A percentile compares a stretch with the other conserved stretches of the same genome.
Evolutionary conservation across 2,797 vertebrate species (phyloP).

Genomic region (Psittacula echo): DNA sequence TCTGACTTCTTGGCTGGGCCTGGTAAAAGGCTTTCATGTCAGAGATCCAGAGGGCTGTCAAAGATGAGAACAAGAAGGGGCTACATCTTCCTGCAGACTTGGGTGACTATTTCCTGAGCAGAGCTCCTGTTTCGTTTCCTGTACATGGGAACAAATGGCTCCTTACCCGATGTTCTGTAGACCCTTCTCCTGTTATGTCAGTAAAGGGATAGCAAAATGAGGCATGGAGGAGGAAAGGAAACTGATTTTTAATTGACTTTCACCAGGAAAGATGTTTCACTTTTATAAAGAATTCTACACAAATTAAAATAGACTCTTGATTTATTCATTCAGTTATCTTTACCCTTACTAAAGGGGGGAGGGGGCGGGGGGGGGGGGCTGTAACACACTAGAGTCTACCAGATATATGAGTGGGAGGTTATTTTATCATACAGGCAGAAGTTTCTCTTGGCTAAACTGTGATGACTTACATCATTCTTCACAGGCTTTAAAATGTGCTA

Average conservation of each 20-base stretch:
- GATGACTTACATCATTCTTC: background rate
- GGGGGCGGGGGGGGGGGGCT: background rate
- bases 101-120: background rate
- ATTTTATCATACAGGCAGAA: background rate
- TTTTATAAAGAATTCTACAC: background rate
- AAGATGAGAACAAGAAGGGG: background rate
- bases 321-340: background rate
- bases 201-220: background rate
- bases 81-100: rapidly evolving
- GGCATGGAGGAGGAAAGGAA: background rate
- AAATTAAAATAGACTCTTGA: background rate
- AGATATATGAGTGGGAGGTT: background rate
- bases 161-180: background rate
- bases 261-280: background rate
- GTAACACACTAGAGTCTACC: background rate
- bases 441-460: background rate
- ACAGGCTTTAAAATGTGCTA: background rate
- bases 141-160: background rate
- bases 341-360: background rate
- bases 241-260: background rate
- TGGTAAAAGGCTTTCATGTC: background rate
- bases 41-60: background rate
- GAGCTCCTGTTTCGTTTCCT: background rate
- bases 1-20: background rate
- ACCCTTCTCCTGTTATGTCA: background rate